Evolutionary conservation across 2,797 vertebrate species (phyloP), one percentile per base, ranked within the genome.

Genomic region (Rhabdomys pumilio): DNA sequence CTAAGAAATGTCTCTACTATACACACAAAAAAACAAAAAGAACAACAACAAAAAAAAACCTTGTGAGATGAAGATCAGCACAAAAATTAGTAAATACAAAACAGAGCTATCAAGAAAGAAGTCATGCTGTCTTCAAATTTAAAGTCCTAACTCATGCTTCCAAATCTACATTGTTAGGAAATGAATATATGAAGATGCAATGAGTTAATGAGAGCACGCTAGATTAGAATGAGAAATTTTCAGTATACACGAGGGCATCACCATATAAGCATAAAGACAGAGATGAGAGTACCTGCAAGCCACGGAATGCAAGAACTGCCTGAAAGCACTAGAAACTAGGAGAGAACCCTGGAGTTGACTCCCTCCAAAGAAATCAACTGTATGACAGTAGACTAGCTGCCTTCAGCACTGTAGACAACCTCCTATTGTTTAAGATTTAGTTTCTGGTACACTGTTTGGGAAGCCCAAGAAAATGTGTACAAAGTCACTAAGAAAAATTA

Each of bases 401-500:
- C 75, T 91, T 59, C 20, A n/a, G 69, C 50, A 92, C 41, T 44
- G 24, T 12, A 88, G 20, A 84, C 29, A 73, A 38, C n/a, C 76
- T 72, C 31, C 47, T 83, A 10, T 86, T 89, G 2, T 83, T 83
- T 69, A 83, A 73, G 19, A 55, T 34, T 24, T 6, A 19, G 1
- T 69, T 31, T 72, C 6, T 76, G 47, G 8, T 91, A 63, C 31
- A 59, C 94, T 67, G 7, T 83, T 65, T 24, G 1, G 29, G 59
- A 26, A 94, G 31, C 12, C 34, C 63, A 67, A 87, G 86, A 57
- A 80, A 95, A 96, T 2, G 6, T 79, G 83, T 47, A 72, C 9
- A 87, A 84, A 67, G 6, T 8, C 89, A 47, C 3, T 80, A 96
- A 86, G 50, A 76, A 69, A 89, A 6, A 31, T 47, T 90, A 38